Conservation (phyloP, 2,797 vertebrate species). For the Zonotrichia albicollis region DNA sequence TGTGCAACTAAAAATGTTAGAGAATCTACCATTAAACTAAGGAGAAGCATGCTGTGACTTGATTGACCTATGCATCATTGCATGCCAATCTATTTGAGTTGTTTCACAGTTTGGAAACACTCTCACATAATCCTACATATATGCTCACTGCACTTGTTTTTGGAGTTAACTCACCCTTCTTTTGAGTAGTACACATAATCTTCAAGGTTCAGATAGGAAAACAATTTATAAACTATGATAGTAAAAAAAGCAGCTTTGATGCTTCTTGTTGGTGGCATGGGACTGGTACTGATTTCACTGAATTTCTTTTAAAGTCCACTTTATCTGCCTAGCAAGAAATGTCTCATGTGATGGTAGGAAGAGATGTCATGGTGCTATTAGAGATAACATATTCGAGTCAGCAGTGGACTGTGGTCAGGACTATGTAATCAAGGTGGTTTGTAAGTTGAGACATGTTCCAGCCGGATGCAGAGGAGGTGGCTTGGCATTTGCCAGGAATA, state of each 20-base stretch:
- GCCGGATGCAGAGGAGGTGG: not conserved
- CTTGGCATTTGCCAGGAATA: conserved; percentile 37
- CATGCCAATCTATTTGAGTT: conserved; percentile 24
- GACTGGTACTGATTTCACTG: not conserved
- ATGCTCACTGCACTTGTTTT: conserved; percentile 25
- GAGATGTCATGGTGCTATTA: not conserved
- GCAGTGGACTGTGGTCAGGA: conserved; percentile 8
- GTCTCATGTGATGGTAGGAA: not conserved
- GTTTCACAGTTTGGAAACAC: conserved; percentile 43
- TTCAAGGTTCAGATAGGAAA: not conserved
- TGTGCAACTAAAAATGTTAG: not conserved
- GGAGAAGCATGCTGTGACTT: conserved; percentile 39
- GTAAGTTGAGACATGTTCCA: conserved; percentile 3
- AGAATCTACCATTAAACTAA: conserved; percentile 38
- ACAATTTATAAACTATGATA: not conserved
- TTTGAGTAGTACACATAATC: not conserved
- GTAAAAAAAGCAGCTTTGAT: not conserved
- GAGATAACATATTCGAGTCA: not conserved
- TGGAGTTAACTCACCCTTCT: conserved; percentile 37
- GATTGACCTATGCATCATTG: conserved; percentile 48
- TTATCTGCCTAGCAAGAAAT: not conserved
- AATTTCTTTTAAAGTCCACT: not conserved
- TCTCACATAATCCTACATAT: conserved; percentile 21
- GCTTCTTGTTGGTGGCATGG: not conserved
- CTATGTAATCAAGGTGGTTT: not conserved